Conservation (phyloP, 2,888 invertebrate species). For the Micoletzkya japonica region DNA sequence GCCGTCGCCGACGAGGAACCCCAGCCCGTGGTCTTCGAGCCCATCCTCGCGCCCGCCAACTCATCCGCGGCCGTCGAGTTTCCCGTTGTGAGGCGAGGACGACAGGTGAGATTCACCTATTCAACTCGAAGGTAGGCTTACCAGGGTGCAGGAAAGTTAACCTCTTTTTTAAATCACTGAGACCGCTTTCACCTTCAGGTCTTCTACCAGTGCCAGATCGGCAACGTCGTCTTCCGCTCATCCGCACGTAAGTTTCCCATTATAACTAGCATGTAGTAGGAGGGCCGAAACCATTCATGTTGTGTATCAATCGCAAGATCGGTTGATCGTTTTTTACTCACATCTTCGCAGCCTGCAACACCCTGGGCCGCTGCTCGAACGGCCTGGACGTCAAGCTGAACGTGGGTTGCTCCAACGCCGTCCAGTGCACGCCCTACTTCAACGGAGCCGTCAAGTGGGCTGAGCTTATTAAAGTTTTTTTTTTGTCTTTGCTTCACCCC, state of each 20-base stretch:
- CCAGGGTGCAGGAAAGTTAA: background rate
- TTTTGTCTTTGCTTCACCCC: too few species aligned
- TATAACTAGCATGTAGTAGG: background rate
- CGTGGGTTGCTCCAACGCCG: slow-evolving; percentile 46
- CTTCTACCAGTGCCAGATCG: slow-evolving; percentile 11
- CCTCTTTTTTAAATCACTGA: too few species aligned
- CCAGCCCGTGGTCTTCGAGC: too few species aligned
- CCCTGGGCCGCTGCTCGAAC: background rate
- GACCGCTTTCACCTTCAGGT: slow-evolving; percentile 3
- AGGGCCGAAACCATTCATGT: background rate
- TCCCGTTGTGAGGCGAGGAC: slow-evolving; percentile 2
- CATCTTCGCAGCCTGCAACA: slow-evolving; percentile 8
- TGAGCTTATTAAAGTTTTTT: background rate
- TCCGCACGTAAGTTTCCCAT: background rate
- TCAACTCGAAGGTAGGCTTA: background rate
- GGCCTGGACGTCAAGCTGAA: slow-evolving; percentile 32
- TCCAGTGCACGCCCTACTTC: slow-evolving; percentile 52
- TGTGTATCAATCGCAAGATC: background rate
- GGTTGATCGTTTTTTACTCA: background rate
- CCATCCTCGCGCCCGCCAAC: slow-evolving; percentile 8
- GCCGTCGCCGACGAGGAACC: too few species aligned
- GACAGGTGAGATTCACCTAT: slow-evolving; percentile 3
- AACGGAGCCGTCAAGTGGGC: slow-evolving; percentile 18
- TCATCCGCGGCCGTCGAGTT: slow-evolving; percentile 11
- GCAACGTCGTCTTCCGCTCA: background rate